Conservation (phyloP, 2,113 vertebrate genomes). For the Psephotus haematonotus region DNA sequence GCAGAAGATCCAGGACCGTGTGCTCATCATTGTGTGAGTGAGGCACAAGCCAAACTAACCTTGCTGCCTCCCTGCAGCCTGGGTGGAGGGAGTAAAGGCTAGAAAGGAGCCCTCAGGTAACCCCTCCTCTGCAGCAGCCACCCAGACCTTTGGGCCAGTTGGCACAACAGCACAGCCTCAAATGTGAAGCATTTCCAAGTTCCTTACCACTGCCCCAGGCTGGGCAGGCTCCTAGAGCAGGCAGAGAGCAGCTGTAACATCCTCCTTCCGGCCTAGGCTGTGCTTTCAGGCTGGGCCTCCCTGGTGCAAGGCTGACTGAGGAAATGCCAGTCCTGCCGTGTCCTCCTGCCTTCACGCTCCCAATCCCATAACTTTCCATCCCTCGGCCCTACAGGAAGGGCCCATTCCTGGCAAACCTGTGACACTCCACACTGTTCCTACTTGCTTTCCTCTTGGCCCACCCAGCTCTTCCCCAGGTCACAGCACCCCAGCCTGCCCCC, state of each 20-base stretch:
- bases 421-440: not conserved
- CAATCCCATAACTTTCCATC: fast-evolving
- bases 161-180: not conserved
- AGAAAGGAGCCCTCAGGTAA: not conserved
- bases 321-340: not conserved
- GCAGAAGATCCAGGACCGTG: slow-evolving; percentile 70
- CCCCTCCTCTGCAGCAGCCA: not conserved
- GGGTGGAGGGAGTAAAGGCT: not conserved
- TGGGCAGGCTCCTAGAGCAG: not conserved
- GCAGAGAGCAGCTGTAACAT: not conserved
- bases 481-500: not conserved
- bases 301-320: not conserved
- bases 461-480: not conserved
- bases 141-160: not conserved
- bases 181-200: not conserved
- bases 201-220: not conserved
- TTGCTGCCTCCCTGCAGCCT: not conserved
- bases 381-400: not conserved
- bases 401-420: fast-evolving
- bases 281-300: not conserved
- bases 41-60: not conserved
- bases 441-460: not conserved
- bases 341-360: not conserved
- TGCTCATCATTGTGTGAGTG: slow-evolving; percentile 84
- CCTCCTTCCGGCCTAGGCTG: not conserved